Evolutionary conservation across 92 coral and sea anemone species (phyloP), one percentile per base, ranked within the genome.

Genomic region (Parazoanthus swiftii): DNA sequence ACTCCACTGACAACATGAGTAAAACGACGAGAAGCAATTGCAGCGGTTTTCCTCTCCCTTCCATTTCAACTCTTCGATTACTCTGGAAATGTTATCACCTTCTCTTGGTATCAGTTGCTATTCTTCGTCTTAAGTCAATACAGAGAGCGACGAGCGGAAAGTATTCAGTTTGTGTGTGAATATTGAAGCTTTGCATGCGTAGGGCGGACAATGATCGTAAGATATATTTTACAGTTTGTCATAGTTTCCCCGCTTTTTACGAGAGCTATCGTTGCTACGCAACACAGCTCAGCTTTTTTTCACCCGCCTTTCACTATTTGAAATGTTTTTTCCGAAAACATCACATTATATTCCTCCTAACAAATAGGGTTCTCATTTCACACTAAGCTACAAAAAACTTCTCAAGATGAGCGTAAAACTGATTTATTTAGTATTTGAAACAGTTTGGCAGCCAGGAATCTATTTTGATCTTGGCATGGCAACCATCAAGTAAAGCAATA

Each of bases 241-340:
- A 58, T 35, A 58, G 35, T 33, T 15, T 29, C 3, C 2, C 11
- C 50, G 63, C 33, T 10, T 58, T 56, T 80, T 20, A 1, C 26
- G 29, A 29, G 38, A 58, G 50, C 35, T 5, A 18, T 35, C 44
- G 85, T 80, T 54, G 46, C 85, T 58, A 58, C 51, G 85, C 85
- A 80, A 80, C 85, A 58, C 3, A 33, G 26, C 14, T 58, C 58
- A 44, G 11, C 15, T 7, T 63, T 39, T 20, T 16, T 21, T 4
- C 54, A 9, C 26, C 56, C 33, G 15, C 70, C 15, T 3, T 16
- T 25, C 68, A 23, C 66, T 15, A 58, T 15, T 58, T 58, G 20
- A 15, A 58, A 48, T 48, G 11, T 15, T 58, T 58, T 29, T 58
- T 58, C 23, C 23, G 3, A 14, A 58, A 58, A 58, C 66, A 48